Conservation (phyloP, 2,113 vertebrate species). For the Micronycteris hirsuta region DNA sequence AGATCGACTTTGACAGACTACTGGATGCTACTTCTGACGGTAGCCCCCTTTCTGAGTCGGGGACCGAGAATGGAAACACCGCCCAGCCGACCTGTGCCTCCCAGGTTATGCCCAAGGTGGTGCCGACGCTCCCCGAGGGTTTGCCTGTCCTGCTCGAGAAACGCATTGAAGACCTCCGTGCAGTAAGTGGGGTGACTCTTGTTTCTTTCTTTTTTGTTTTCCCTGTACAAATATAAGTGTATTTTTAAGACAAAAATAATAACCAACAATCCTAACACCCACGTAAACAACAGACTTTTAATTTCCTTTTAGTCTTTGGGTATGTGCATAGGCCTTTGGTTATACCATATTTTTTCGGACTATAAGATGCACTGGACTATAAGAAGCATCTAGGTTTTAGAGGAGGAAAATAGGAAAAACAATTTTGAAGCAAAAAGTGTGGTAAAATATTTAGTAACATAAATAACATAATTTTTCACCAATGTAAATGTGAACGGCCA, state of each 20-base stretch:
- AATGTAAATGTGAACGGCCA: too few species aligned
- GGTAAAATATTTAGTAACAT: too few species aligned
- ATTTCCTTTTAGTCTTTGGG: not conserved
- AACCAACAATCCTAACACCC: not conserved
- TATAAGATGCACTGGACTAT: too few species aligned
- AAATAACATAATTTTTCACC: too few species aligned
- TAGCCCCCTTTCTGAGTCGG: conserved; percentile 86
- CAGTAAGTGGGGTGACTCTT: conserved; percentile 83
- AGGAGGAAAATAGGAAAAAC: too few species aligned
- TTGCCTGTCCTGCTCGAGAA: conserved; percentile 90
- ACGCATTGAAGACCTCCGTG: conserved; percentile 94
- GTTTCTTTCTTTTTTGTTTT: not conserved
- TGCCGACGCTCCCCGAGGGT: conserved; percentile 90
- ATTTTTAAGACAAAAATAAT: not conserved
- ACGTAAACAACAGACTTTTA: not conserved
- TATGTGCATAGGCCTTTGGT: not conserved
- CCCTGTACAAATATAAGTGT: not conserved
- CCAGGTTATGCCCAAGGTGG: conserved; percentile 82
- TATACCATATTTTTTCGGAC: too few species aligned
- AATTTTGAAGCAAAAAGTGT: too few species aligned
- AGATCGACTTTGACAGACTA: conserved; percentile 93
- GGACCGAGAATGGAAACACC: conserved; percentile 88
- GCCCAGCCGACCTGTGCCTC: conserved; percentile 76
- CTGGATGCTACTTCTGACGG: conserved; percentile 92
- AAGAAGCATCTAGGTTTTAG: too few species aligned